These are phyloP conservation scores for Sminthurinus signatus DNA, from an alignment of 1,140 invertebrate species.

Conservation along the genomic window DNA sequence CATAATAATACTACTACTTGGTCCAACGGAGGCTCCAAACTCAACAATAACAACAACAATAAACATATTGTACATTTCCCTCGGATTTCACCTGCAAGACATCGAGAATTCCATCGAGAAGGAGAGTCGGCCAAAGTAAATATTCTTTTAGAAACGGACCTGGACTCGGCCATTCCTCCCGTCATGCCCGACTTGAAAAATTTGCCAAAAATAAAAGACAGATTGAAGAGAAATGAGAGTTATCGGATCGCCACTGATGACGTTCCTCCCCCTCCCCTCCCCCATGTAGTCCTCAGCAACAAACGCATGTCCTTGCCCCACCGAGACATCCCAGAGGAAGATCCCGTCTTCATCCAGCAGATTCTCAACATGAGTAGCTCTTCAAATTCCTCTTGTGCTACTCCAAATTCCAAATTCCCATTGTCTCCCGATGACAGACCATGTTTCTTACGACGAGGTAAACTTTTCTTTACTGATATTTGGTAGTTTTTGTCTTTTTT, in stretches of 20 bases:
- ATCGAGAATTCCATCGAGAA: not conserved
- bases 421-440: constrained; percentile 38
- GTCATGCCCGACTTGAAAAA: constrained; percentile 40
- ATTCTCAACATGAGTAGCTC: constrained; percentile 35
- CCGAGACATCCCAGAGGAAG: constrained; percentile 40
- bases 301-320: constrained; percentile 26
- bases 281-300: constrained; percentile 1
- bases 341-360: constrained; percentile 37
- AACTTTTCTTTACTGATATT: constrained; percentile 36
- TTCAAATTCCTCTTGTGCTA: constrained; percentile 8
- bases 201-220: constrained; percentile 43
- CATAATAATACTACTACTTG: not conserved
- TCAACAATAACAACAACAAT: too few species aligned
- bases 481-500: constrained; percentile 25
- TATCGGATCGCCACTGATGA: constrained; percentile 64
- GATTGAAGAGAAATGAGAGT: constrained; percentile 74
- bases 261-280: constrained; percentile 4
- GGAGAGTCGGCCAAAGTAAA: constrained; percentile 13
- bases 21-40: too few species aligned
- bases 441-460: constrained; percentile 40
- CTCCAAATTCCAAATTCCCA: constrained; percentile 31
- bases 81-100: too few species aligned
- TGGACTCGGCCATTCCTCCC: constrained; percentile 39
- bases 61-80: not conserved
- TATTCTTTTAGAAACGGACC: constrained; percentile 37